phyloP scores from a whole-genome alignment of 1,140 invertebrate genomes.

The Brachionus manjavacas region DNA sequence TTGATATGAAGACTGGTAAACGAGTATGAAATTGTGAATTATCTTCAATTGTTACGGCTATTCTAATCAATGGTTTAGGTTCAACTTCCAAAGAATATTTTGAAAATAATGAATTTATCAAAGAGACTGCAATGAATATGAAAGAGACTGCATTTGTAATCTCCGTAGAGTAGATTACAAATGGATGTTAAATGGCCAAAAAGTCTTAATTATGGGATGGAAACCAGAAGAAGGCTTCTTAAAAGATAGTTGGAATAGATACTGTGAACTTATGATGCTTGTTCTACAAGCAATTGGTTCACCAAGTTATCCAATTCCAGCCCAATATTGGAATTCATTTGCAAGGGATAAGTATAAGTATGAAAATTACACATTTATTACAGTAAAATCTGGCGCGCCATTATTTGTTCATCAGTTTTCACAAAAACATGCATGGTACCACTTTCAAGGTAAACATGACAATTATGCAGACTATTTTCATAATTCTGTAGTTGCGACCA shows the following conservation, averaged over 20 bases:
- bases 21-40: neutral
- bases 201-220: neutral
- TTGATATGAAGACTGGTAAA: neutral
- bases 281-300: slow-evolving; percentile 19
- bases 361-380: neutral
- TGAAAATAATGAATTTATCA: neutral
- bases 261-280: neutral
- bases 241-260: neutral
- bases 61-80: neutral
- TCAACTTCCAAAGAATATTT: neutral
- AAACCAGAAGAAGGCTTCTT: neutral
- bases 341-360: neutral
- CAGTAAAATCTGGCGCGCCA: neutral
- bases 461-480: neutral
- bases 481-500: neutral
- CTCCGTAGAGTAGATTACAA: neutral
- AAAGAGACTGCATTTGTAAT: too few relatives aligned
- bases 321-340: neutral
- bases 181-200: neutral
- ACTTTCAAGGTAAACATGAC: neutral
- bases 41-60: neutral
- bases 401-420: neutral
- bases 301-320: neutral
- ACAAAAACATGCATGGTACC: neutral
- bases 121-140: neutral